Conservation (phyloP, 2,113 vertebrate species). For the Polypterus bichir region DNA sequence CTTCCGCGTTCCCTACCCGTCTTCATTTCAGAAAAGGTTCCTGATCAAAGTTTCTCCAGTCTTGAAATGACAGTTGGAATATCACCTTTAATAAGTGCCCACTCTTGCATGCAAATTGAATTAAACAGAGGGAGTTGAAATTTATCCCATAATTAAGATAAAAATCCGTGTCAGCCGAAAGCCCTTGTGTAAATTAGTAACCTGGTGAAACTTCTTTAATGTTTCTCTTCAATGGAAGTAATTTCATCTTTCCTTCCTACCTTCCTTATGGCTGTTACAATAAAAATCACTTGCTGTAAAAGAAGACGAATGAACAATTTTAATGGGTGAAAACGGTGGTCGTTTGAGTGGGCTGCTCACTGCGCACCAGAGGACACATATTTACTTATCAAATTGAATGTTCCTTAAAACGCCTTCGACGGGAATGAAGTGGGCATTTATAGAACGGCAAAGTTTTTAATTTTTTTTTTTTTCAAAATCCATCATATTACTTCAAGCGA, state of each 20-base stretch:
- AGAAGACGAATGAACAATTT: slow-evolving; percentile 16
- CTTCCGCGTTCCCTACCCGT: slow-evolving; percentile 11
- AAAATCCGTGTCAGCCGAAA: slow-evolving; percentile 66
- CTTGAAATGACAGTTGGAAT: slow-evolving; percentile 77
- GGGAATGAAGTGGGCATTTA: too few species aligned
- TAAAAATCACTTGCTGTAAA: slow-evolving; percentile 12
- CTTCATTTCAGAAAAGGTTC: slow-evolving; percentile 48
- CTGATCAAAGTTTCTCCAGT: slow-evolving; percentile 72
- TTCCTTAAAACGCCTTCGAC: too few species aligned
- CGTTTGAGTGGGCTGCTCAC: not conserved
- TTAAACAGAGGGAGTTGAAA: slow-evolving; percentile 77
- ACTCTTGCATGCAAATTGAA: slow-evolving; percentile 79
- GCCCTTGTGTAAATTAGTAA: slow-evolving; percentile 64
- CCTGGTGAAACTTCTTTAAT: slow-evolving; percentile 50
- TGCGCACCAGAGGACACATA: too few species aligned
- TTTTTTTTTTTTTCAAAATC: too few species aligned
- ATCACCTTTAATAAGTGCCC: slow-evolving; percentile 77
- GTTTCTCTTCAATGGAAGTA: slow-evolving; percentile 12
- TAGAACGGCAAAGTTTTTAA: too few species aligned
- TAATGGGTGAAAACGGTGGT: slow-evolving; percentile 7
- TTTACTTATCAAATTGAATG: too few species aligned
- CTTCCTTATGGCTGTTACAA: slow-evolving; percentile 17
- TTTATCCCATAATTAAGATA: slow-evolving; percentile 76
- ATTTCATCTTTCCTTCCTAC: slow-evolving; percentile 18
- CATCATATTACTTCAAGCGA: too few species aligned